Percentiles rank a stretch among this genome's conserved stretches.
phyloP scores from a whole-genome alignment of 2,797 vertebrate species.

The Fringilla coelebs region DNA sequence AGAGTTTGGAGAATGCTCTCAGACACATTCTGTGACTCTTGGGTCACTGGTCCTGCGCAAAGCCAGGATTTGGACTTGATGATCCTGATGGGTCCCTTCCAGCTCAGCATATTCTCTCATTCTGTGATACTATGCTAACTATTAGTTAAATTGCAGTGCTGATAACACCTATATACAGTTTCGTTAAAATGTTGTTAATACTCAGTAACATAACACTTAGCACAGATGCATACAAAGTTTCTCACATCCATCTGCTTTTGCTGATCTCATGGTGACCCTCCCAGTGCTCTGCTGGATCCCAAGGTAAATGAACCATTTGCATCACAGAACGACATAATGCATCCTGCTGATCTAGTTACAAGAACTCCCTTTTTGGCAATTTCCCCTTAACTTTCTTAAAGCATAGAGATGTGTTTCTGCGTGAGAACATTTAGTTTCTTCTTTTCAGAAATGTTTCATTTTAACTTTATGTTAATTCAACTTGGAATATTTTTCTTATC shows the following conservation, averaged over 20 bases:
- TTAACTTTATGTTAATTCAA: neutral
- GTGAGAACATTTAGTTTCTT: neutral
- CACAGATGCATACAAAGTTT: neutral
- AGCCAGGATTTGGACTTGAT: neutral
- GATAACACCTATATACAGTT: neutral
- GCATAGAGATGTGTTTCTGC: neutral
- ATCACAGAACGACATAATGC: neutral
- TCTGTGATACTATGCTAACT: neutral
- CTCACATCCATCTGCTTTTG: neutral
- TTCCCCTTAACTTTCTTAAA: neutral
- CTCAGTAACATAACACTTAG: neutral
- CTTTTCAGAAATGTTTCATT: neutral
- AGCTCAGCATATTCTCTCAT: neutral
- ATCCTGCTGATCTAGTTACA: neutral
- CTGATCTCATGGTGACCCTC: neutral
- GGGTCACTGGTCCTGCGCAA: neutral
- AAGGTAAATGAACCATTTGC: neutral
- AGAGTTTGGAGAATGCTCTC: neutral
- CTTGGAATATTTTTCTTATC: neutral
- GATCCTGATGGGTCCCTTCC: neutral
- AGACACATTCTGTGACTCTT: neutral
- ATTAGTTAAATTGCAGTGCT: neutral
- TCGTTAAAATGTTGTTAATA: neutral
- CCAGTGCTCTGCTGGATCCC: neutral
- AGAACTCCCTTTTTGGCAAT: neutral